Evolutionary conservation across 64 coral and sea anemone species (phyloP), one percentile per base, ranked within the genome.

Genomic region (Trachythela sp.): DNA sequence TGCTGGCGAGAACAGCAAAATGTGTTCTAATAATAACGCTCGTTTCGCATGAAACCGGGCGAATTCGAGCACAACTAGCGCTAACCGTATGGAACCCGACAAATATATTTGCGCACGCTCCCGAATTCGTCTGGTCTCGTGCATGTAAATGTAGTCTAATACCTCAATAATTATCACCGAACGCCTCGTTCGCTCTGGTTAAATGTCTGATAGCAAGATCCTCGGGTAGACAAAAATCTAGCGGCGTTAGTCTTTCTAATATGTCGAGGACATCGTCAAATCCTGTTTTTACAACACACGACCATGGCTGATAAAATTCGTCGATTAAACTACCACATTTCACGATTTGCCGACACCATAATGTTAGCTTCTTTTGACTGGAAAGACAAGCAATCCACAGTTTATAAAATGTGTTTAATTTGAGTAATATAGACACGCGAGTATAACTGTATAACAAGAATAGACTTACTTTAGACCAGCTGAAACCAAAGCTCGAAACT

Each of bases 231-330:
- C 92, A 89, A 15, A 93, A 99, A 45, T 99, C 92, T 50, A 91
- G 80, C 34, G 90, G 85, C 9, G 90, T 92, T 24, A 99, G 77
- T 49, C 94, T 70, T 33, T 99, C 96, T 45, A 99, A 9, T 15
- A 90, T 88, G 29, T 88, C 89, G 35, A 93, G 36, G 4, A 94
- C 93, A 60, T 99, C 93, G 9, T 88, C 75, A 90, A 99, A 95
- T 86, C 96, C 96, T 83, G 93, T 95, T 91, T 87, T 94, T 18
- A 92, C 68, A 86, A 95, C 93, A 70, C 91, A 99, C 15, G 93
- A 91, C 96, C 96, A 99, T 22, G 93, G 89, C 33, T 99, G 96
- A 80, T 99, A 99, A 92, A 93, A 91, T 43, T 99, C 96, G 85
- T 99, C 96, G 8, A 99, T 77, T 36, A 99, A 48, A 17, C 91